Percentiles rank a stretch among this genome's conserved stretches.
phyloP scores from a whole-genome alignment of 2,797 vertebrate species.

The Lepus townsendii region DNA sequence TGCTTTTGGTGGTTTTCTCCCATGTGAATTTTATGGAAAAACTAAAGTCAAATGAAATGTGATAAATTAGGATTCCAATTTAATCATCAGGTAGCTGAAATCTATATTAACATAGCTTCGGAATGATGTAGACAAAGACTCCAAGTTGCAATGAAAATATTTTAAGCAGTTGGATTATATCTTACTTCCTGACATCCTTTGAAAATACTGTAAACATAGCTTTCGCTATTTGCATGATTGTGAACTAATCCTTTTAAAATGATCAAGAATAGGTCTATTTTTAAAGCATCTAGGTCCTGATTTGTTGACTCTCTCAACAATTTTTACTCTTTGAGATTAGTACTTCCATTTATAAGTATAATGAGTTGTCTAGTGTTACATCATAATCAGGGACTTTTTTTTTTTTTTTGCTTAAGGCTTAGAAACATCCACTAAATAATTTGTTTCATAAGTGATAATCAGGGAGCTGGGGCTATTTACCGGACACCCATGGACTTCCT shows the following conservation, averaged over 20 bases:
- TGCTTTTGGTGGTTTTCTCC: neutral
- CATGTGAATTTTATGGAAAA: neutral
- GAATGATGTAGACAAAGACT: neutral
- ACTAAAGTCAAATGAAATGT: neutral
- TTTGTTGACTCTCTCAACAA: neutral
- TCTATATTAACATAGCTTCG: neutral
- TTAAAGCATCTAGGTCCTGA: neutral
- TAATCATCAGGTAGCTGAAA: neutral
- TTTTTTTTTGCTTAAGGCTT: neutral
- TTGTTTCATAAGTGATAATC: neutral
- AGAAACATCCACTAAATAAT: neutral
- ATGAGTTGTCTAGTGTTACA: neutral
- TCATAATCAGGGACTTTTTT: neutral
- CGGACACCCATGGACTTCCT: neutral
- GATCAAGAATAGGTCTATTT: constrained; percentile 10
- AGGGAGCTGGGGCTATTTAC: neutral
- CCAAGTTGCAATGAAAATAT: neutral
- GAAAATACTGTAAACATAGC: neutral
- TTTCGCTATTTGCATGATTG: neutral
- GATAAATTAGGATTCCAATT: neutral
- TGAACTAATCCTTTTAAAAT: constrained; percentile 12
- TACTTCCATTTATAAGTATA: neutral
- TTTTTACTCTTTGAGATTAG: neutral
- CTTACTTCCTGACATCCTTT: neutral
- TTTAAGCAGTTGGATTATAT: neutral